phyloP scores from a whole-genome alignment of 2,113 vertebrate species.

The Aegithalos caudatus region DNA sequence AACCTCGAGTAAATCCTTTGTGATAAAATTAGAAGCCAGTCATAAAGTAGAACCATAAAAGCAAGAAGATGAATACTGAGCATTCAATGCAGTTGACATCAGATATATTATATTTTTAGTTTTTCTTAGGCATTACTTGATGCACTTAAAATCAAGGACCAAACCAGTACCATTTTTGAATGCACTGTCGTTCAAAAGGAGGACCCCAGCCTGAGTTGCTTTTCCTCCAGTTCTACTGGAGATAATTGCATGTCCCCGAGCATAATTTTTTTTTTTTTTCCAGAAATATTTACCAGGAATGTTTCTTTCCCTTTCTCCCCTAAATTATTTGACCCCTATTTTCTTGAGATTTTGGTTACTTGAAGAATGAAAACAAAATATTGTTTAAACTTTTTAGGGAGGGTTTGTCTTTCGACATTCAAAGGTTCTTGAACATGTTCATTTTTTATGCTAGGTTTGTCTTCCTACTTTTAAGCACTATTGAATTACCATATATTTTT shows the following conservation, averaged over 20 bases:
- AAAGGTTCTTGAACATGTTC: neutral
- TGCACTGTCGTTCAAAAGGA: neutral
- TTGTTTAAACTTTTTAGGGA: neutral
- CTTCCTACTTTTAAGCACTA: neutral
- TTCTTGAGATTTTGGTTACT: neutral
- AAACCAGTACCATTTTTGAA: neutral
- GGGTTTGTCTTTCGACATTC: neutral
- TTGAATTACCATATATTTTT: neutral
- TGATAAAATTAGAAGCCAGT: neutral
- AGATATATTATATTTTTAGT: neutral
- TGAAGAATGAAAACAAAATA: neutral
- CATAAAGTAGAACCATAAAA: neutral
- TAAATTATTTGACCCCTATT: neutral
- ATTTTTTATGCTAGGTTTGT: neutral
- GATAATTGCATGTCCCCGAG: neutral
- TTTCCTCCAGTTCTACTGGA: neutral
- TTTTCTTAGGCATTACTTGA: neutral
- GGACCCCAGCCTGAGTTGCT: rapidly evolving
- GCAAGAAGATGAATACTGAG: neutral
- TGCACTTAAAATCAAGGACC: neutral
- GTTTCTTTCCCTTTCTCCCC: neutral
- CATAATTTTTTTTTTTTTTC: neutral
- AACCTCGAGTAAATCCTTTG: neutral
- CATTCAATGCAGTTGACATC: neutral
- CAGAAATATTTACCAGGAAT: neutral